Base-by-base conservation (phyloP, 2,888 invertebrate species). In the Chouioia cunea region DNA sequence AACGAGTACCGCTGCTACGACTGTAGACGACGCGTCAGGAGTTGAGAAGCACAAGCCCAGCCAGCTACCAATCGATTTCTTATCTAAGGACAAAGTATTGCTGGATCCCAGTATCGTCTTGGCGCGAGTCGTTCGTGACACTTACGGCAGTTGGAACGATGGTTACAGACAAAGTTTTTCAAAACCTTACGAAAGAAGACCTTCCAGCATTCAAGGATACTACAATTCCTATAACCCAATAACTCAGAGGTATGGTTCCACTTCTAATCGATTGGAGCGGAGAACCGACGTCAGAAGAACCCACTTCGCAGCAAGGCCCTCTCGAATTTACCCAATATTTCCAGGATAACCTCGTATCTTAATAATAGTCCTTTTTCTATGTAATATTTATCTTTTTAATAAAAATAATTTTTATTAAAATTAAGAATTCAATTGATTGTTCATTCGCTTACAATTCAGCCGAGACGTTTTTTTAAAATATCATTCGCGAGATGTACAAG, bases 271-370 rank as follows among this genome's bases (percentile, higher is more conserved):
- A 63, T 12, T 50, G 0, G 60, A 56, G 43, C 63, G 64, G 46
- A 62, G 64, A n/a, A 65, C 43, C n/a, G 14, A 43, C 16, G 48
- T 53, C 10, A 58, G 16, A 2, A 59, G 22, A 54, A 4, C 50
- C 53, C 22, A 23, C 20, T 56, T n/a, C 6, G 18, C 2, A 36
- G 60, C 2, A 43, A 71, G 27, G 54, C 63, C 23, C 36, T 75
- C 20, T 48, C 68, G 20, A 56, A 46, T 72, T 2, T 77, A 81
- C 65, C 81, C 81, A 0, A 76, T 82, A 10, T 81, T 81, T 70
- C 76, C 79, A 0, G 82, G 82, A 46, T 79, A 75, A 73, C 80
- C 15, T 23, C 4, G 2, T 16, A 6, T 52, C 18, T n/a, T n/a
- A n/a, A 18, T 6, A 18, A 2, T 16, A 8, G 20, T 16, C 20